Evolutionary conservation across 2,888 invertebrate genomes (phyloP).

Genomic region (Bhutanitis thaidina): DNA sequence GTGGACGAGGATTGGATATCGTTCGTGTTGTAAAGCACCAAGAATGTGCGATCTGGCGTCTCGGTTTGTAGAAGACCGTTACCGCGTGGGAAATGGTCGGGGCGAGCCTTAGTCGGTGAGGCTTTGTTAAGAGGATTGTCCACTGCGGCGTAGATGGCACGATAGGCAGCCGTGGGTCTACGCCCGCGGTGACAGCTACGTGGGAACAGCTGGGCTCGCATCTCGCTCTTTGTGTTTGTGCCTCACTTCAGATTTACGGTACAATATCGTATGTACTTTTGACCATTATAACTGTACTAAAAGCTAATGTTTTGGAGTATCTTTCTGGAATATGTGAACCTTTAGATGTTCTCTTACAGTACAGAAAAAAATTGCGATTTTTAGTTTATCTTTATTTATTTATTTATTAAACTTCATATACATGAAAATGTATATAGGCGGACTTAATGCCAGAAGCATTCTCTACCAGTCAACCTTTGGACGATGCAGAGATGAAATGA

Average conservation of each 20-base stretch:
- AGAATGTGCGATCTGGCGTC: conserved; percentile 68
- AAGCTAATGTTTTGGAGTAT: too few species aligned
- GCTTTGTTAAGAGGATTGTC: conserved; percentile 79
- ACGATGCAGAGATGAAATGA: too few species aligned
- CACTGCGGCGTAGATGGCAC: conserved; percentile 73
- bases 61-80: conserved; percentile 68
- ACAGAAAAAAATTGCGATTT: too few species aligned
- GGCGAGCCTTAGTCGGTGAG: conserved; percentile 56
- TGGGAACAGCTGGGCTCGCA: conserved; percentile 53
- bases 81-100: conserved; percentile 78
- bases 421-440: too few species aligned
- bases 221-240: conserved; percentile 1
- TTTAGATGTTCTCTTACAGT: too few species aligned
- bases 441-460: too few species aligned
- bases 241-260: conserved; percentile 10
- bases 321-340: too few species aligned
- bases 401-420: too few species aligned
- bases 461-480: too few species aligned
- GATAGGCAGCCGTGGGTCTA: conserved; percentile 58
- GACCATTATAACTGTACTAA: neutral
- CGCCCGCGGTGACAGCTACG: conserved; percentile 70
- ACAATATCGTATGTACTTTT: conserved; percentile 16
- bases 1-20: conserved; percentile 52
- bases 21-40: conserved; percentile 49
- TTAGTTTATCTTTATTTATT: too few species aligned